phyloP scores from a whole-genome alignment of 2,113 vertebrate species.

The Myxocyprinus asiaticus region DNA sequence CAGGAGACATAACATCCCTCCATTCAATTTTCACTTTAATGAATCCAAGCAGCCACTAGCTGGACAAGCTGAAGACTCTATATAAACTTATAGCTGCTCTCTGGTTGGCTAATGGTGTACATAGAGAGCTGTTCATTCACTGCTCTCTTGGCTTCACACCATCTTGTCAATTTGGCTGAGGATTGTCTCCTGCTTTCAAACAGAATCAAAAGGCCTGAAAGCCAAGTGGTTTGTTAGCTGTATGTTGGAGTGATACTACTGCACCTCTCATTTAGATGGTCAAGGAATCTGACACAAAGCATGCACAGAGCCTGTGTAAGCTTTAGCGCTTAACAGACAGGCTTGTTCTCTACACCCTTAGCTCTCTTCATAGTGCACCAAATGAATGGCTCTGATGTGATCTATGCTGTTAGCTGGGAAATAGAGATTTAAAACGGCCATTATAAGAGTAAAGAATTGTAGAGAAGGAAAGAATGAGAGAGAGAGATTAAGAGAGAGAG shows the following conservation, averaged over 20 bases:
- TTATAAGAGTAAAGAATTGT: conserved; percentile 30
- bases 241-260: conserved; percentile 34
- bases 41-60: conserved; percentile 9
- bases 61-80: conserved; percentile 27
- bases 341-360: conserved; percentile 19
- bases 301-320: background rate
- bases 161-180: conserved; percentile 31
- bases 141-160: conserved; percentile 27
- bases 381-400: conserved; percentile 39
- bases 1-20: conserved; percentile 5
- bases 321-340: background rate
- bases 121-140: conserved; percentile 5
- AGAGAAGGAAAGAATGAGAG: background rate
- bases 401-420: conserved; percentile 40
- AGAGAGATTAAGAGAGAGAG: no score
- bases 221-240: conserved; percentile 45
- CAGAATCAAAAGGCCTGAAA: conserved; percentile 41
- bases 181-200: conserved; percentile 26
- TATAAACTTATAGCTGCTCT: conserved; percentile 22
- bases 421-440: conserved; percentile 30
- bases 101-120: conserved; percentile 42
- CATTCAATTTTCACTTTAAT: conserved; percentile 30
- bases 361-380: conserved; percentile 13
- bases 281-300: conserved; percentile 45
- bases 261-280: conserved; percentile 37